Evolutionary conservation across 2,888 invertebrate species (phyloP), one percentile per base, ranked within the genome.

Genomic region (Siphlonurus alternatus): DNA sequence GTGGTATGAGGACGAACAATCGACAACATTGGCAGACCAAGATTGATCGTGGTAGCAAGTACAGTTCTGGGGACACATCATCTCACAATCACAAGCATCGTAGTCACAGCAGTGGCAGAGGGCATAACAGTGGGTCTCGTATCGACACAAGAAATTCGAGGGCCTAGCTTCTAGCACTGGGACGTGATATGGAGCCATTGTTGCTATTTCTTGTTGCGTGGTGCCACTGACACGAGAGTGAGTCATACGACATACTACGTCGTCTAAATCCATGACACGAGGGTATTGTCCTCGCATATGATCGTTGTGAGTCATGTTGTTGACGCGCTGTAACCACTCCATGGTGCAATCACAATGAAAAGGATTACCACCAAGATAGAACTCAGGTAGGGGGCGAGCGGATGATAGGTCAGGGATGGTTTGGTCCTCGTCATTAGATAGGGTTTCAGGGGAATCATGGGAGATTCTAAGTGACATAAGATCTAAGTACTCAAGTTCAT

Each of bases 1-100:
- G 74, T 88, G 87, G 62, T 85, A 86, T 67, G 85, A 82, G 66
- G 79, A 80, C 61, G 87, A 86, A 73, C 91, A 91, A 75, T 90
- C 89, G 61, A 91, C 89, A 61, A 91, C 87, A 77, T 91, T 91
- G 22, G 89, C 88, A 59, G 86, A 83, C 88, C 90, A 92, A 23
- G 87, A 86, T 73, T 89, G 87, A 75, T 93, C 92, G 73, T 90
- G 89, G 77, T 89, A 93, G 76, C 93, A 93, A 64, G 88, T 87
- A 77, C 93, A 93, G 73, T 89, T 89, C 64, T 81, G 81, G 23
- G 93, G 93, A 72, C 93, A 93, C 62, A 88, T 89, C 87, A 91
- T 91, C 80, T 93, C 89, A 78, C 93, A 93, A 76, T 93, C 93
- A 74, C 93, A 93, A 51, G 89, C 89, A 72, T 91, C 91, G 73